Evolutionary conservation across 2,888 invertebrate genomes (phyloP), one percentile per base, ranked within the genome.

Genomic region (Catocala fraxini): DNA sequence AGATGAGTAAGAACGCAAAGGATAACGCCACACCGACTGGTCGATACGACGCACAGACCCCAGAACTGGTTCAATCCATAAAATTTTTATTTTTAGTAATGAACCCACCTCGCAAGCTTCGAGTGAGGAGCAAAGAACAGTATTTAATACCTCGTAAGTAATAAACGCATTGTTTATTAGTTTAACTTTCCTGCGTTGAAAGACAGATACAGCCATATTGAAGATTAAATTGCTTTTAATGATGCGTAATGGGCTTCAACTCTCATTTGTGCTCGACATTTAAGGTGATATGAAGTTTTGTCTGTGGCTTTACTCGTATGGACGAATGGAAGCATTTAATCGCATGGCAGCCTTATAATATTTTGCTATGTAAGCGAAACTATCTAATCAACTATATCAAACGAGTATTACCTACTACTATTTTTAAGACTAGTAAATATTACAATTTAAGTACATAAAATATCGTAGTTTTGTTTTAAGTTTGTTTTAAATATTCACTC

Each of bases 51-150:
- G 79, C 76, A 56, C 62, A 46, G 15, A 13, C 67, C 60, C 58
- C 71, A 75, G 77, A 85, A 86, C 87, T 80, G 87, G 87, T 87
- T 80, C 69, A 73, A 72, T 68, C 78, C 82, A 86, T 86, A 79
- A 80, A 82, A 75, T 75, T 84, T 82, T 85, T 87, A 87, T 87
- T 88, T 87, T 86, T 86, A 81, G 79, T 81, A 74, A 79, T 71
- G 75, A 75, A 68, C 70, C 65, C 58, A 73, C 75, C 71, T 70
- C 67, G 70, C 12, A 43, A 64, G 51, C 62, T 64, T 57, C 54
- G 64, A 63, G 57, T 64, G 63, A 65, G 70, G 49, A 65, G 69
- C 63, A 63, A 71, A 72, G 66, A 61, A 72, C 62, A 54, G 60
- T 54, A 58, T 62, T 65, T 62, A 66, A 55, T 65, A 61, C 61